Base-by-base conservation (phyloP, 2,797 vertebrate genomes). In the Anguilla marmorata region DNA sequence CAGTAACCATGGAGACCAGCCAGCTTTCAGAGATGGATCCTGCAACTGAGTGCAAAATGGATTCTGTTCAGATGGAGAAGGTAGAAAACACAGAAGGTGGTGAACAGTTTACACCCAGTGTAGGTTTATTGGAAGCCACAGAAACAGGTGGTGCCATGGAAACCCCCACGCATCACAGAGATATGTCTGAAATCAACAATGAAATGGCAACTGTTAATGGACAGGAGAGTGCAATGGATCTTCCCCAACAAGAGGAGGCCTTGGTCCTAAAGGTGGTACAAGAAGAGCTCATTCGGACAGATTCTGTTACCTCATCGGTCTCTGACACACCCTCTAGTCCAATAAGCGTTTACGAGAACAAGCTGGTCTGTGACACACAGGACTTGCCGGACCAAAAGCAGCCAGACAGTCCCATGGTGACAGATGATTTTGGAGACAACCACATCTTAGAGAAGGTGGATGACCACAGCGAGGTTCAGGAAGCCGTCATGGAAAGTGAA, bases 1-100 rank as follows among this genome's bases (percentile, higher is more conserved):
- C 92, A 21, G 92, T 96, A 93, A 92, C 96, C 93, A 96, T 97
- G 96, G 96, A 96, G 94, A 96, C 95, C 84, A 90, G 90, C 88
- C 94, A 95, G 93, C 94, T 95, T 94, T 93, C 93, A 91, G 89
- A 90, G 88, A 90, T 85, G 84, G 92, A 86, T 76, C 93, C 90
- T 85, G 85, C 88, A 88, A 85, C 89, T 89, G 93, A 94, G 88
- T 92, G 90, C 91, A 93, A 95, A 93, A 93, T 90, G 92, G 93
- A 95, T 89, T 91, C 92, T 41, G 76, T 90, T 88, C 90, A 92
- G 90, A 91, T 90, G 86, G 92, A 94, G 92, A 93, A 91, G 90
- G 91, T 92, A 91, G 93, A 93, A 85, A 91, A 90, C 79, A 91
- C 90, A 79, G 90, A 80, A 87, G 91, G 94, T 3, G 89, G 94